Evolutionary conservation across 2,113 vertebrate genomes (phyloP).

Genomic region (Vireo altiloquus): DNA sequence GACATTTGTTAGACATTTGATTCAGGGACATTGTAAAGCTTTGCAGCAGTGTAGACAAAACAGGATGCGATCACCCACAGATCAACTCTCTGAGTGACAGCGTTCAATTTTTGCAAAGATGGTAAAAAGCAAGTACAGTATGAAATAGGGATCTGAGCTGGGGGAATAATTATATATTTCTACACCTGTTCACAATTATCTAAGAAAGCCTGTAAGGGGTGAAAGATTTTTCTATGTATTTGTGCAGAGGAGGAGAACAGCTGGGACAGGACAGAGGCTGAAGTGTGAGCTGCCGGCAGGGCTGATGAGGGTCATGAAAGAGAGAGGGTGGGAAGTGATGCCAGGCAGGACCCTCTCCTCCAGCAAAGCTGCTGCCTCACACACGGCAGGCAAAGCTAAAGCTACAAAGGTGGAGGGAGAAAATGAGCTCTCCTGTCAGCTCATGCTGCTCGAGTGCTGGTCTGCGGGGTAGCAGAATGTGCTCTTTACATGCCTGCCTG

Average conservation of each 20-base stretch:
- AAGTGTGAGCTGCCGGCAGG: not conserved
- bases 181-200: not conserved
- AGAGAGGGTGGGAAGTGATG: accelerated
- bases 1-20: not conserved
- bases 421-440: not conserved
- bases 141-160: not conserved
- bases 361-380: not conserved
- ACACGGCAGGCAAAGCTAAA: accelerated
- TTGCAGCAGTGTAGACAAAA: not conserved
- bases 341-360: not conserved
- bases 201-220: not conserved
- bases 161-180: not conserved
- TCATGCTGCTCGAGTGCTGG: not conserved
- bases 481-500: not conserved
- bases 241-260: not conserved
- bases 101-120: not conserved
- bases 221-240: not conserved
- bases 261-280: not conserved
- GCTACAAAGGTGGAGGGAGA: not conserved
- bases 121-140: not conserved
- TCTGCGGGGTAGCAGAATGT: not conserved
- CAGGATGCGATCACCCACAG: not conserved
- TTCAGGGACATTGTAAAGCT: not conserved
- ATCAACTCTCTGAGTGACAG: not conserved
- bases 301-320: accelerated